Conservation (phyloP, 2,113 vertebrate species). For the human (Homo sapiens) region DNA sequence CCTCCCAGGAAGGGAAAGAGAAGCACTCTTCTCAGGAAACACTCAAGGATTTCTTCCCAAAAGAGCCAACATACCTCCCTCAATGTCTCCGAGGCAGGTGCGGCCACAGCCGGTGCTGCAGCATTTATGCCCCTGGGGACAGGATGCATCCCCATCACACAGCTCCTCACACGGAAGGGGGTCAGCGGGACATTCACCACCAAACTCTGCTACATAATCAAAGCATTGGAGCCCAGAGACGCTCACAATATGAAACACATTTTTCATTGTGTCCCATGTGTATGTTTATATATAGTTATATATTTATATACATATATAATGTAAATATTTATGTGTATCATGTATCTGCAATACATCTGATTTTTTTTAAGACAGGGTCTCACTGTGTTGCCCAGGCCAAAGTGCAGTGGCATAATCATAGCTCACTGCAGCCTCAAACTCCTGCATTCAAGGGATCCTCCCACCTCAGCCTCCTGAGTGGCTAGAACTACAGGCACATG, state of each 20-base stretch:
- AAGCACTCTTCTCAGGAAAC: not conserved
- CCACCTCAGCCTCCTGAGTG: too few relatives aligned
- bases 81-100: slow-evolving; percentile 32
- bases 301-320: not conserved
- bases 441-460: too few relatives aligned
- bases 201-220: slow-evolving; percentile 44
- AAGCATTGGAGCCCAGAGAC: not conserved
- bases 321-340: not conserved
- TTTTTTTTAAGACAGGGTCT: too few relatives aligned
- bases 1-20: not conserved
- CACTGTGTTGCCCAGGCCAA: too few relatives aligned
- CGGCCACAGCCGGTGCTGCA: slow-evolving; percentile 70
- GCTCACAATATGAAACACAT: not conserved
- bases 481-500: too few relatives aligned
- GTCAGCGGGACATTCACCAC: slow-evolving; percentile 56
- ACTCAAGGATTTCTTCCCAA: not conserved
- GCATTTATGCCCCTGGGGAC: slow-evolving; percentile 72
- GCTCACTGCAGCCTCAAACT: too few relatives aligned
- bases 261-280: not conserved
- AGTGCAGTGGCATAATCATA: too few relatives aligned
- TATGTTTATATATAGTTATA: not conserved
- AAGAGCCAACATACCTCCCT: slow-evolving; percentile 46
- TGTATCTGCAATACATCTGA: not conserved
- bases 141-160: slow-evolving; percentile 54
- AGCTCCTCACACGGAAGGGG: slow-evolving; percentile 64